Conservation (phyloP, 2,113 vertebrate genomes). For the Saccopteryx leptura region DNA sequence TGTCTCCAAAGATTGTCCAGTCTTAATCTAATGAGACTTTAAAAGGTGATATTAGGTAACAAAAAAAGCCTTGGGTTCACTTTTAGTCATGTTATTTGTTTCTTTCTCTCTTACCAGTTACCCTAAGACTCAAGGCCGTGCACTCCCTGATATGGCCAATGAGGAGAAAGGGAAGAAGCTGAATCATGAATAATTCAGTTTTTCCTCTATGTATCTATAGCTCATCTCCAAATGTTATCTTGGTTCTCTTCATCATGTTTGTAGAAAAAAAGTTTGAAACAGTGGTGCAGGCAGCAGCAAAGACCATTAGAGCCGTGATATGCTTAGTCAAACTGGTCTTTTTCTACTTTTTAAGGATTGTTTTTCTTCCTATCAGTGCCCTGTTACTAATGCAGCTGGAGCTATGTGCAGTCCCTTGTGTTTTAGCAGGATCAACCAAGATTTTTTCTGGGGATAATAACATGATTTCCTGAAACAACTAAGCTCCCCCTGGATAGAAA, state of each 20-base stretch:
- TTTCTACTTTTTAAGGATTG: constrained; percentile 6
- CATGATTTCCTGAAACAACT: not conserved
- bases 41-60: not conserved
- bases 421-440: not conserved
- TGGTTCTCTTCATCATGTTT: not conserved
- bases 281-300: not conserved
- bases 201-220: not conserved
- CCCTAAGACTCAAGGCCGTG: not conserved
- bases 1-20: not conserved
- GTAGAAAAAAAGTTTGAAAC: not conserved
- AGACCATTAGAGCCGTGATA: not conserved
- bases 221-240: not conserved
- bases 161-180: not conserved
- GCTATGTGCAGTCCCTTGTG: not conserved
- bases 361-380: not conserved
- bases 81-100: constrained; percentile 1
- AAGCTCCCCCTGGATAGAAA: not conserved
- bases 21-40: not conserved
- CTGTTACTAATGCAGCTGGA: not conserved
- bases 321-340: not conserved
- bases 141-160: not conserved
- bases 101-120: constrained; percentile 17
- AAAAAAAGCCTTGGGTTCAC: not conserved
- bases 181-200: not conserved
- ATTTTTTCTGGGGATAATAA: not conserved